phyloP scores from a whole-genome alignment of 2,888 invertebrate genomes.

The Phragmatobia fuliginosa region DNA sequence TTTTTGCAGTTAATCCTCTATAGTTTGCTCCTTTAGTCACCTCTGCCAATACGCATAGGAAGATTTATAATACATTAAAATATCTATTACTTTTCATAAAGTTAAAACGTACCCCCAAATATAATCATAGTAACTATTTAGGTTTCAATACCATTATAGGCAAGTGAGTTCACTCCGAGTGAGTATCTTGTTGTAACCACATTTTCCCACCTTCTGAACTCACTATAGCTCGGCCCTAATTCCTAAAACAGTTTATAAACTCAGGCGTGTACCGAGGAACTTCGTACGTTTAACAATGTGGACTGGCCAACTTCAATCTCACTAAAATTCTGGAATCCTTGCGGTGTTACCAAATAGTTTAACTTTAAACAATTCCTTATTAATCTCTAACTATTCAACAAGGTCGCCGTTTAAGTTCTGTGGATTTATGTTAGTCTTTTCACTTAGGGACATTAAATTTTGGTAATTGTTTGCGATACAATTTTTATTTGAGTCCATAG shows the following conservation, averaged over 20 bases:
- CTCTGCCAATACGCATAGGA: too few species aligned
- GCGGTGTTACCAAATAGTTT: constrained; percentile 48
- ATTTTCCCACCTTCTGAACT: constrained; percentile 10
- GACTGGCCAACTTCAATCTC: constrained; percentile 49
- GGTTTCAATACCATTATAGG: background rate
- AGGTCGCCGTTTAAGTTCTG: constrained; percentile 37
- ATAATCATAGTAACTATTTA: background rate
- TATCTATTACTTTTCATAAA: background rate
- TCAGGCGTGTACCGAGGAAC: constrained; percentile 38
- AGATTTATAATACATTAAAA: background rate
- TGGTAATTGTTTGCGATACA: too few species aligned
- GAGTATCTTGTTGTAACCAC: background rate
- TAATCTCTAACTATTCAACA: constrained; percentile 49
- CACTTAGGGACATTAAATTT: background rate
- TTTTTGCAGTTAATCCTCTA: too few species aligned
- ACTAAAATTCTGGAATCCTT: constrained; percentile 51
- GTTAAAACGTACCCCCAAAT: background rate
- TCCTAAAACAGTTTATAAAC: constrained; percentile 49
- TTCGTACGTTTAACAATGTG: constrained; percentile 46
- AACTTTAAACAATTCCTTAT: constrained; percentile 48
- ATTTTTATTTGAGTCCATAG: background rate
- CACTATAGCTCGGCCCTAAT: constrained; percentile 29
- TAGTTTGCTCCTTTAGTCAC: too few species aligned
- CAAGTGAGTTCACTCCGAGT: background rate
- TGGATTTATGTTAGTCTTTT: constrained; percentile 14